Base-by-base conservation (phyloP, 2,888 invertebrate species). In the Thecocarcelia acutangulata region DNA sequence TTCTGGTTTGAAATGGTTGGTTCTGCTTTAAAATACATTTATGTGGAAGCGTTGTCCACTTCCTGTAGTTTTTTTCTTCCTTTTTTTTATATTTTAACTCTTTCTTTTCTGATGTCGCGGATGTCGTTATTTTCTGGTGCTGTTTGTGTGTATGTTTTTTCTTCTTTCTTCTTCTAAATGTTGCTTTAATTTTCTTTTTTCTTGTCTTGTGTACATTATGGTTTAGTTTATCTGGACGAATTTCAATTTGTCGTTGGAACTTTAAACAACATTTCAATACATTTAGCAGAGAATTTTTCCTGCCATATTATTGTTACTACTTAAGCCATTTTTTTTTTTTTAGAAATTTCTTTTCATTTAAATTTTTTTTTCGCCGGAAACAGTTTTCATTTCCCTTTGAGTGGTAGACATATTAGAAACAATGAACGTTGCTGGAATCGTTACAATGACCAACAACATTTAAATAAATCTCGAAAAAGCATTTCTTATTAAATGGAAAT, bases 371-470 rank as follows among this genome's bases (percentile, higher is more conserved):
- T 64, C 17, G 82, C 84, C 87, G 88, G 88, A 88, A 88, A 87
- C 86, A 86, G 87, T 87, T 86, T 88, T 87, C 88, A 89, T 88
- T 88, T 88, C 88, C 88, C 87, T 79, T 85, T 83, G 82, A 83
- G 81, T 81, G 84, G 33, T 83, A 84, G 76, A 73, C 77, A 78
- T 74, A 75, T 78, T 78, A 77, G 81, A 46, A 40, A 19, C 54
- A 52, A 17, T 37, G 82, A 70, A 59, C 70, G 42, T 82, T 82
- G 64, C 77, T n/a, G n/a, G n/a, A n/a, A 75, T 78, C 66, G 52
- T 70, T 46, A 42, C 24, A 66, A 70, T 64, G 11, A 48, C n/a
- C 63, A 33, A 33, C 33, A 33, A 33, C 24, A 69, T 82, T 72
- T 64, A 74, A 74, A 74, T 74, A 74, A 74, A 70, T 74, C 78